Evolutionary conservation across 37 sponge, comb jelly and placozoan species (phyloP).

Genomic region (Oscarella lobularis): DNA sequence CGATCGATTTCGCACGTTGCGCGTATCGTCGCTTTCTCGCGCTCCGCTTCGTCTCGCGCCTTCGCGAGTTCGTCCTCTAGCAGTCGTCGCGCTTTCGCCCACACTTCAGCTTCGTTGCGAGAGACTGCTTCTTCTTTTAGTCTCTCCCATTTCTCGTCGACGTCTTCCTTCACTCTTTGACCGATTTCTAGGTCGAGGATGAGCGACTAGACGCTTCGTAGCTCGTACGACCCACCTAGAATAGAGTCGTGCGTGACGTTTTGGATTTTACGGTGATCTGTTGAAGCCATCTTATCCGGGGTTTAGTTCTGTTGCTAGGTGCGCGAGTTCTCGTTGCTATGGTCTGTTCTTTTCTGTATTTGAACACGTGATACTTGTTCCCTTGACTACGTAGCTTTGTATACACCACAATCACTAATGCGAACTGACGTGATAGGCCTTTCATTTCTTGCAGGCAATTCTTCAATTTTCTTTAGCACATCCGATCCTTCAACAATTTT

Average conservation of each 20-base stretch:
- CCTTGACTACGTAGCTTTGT: too few relatives aligned
- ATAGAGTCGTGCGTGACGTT: neutral
- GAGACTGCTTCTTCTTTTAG: neutral
- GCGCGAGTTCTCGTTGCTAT: too few relatives aligned
- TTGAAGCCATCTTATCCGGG: too few relatives aligned
- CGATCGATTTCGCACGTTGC: neutral
- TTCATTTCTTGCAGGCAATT: constrained; percentile 53
- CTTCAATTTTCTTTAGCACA: constrained; percentile 35
- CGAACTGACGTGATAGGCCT: constrained; percentile 34
- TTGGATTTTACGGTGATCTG: neutral
- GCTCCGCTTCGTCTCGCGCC: neutral
- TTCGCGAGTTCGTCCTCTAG: neutral
- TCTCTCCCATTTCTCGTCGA: neutral
- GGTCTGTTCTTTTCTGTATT: too few relatives aligned
- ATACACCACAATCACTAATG: constrained; percentile 55
- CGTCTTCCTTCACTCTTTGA: neutral
- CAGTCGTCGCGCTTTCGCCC: neutral
- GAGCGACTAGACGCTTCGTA: too few relatives aligned
- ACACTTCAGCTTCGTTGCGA: neutral
- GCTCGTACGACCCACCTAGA: too few relatives aligned
- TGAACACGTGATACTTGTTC: too few relatives aligned
- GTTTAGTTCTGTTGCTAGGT: too few relatives aligned
- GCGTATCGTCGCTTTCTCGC: neutral
- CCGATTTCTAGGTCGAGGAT: neutral
- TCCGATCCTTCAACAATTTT: constrained; percentile 51